Evolutionary conservation across 2,113 vertebrate genomes (phyloP).

Genomic region (Enhydra lutris): DNA sequence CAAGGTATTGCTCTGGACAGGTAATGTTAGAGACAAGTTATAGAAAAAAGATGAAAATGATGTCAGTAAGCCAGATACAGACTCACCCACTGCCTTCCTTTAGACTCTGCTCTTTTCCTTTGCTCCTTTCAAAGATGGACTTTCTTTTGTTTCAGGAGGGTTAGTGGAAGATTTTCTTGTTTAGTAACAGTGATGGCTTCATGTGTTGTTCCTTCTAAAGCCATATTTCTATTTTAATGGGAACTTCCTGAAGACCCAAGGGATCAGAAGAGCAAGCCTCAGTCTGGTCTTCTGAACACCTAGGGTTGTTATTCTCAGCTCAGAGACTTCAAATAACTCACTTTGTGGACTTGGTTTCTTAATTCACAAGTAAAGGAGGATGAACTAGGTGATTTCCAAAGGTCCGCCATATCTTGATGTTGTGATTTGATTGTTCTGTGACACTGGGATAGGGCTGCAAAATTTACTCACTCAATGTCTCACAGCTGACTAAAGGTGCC

Average conservation of each 20-base stretch:
- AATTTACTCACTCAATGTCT: not conserved
- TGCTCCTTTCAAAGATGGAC: not conserved
- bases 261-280: not conserved
- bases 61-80: accelerated
- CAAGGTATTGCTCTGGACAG: not conserved
- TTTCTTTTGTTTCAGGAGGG: not conserved
- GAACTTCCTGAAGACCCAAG: not conserved
- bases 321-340: not conserved
- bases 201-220: not conserved
- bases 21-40: not conserved
- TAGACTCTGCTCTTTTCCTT: not conserved
- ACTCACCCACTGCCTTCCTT: not conserved
- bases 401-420: not conserved
- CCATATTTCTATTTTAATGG: not conserved
- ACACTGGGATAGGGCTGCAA: not conserved
- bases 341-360: not conserved
- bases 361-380: not conserved
- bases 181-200: not conserved
- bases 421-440: not conserved
- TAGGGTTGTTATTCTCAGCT: not conserved
- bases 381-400: not conserved
- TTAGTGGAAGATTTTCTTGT: not conserved
- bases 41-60: not conserved
- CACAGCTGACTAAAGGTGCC: not conserved
- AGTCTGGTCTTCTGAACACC: not conserved